Conservation (phyloP, 2,888 invertebrate genomes). For the Drosophila mimetica region DNA sequence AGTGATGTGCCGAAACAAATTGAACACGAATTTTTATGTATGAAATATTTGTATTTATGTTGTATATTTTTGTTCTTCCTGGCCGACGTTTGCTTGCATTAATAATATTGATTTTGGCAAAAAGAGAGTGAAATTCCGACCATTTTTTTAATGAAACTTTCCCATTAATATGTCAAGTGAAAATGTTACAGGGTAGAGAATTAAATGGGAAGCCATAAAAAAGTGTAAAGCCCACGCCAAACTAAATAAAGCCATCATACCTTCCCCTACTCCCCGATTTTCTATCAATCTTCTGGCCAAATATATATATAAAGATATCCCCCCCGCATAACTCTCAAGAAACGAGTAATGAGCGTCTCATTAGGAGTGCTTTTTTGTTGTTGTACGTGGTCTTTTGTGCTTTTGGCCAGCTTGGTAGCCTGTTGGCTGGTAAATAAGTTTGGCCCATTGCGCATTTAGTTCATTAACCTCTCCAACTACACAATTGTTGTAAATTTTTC, state of each 20-base stretch:
- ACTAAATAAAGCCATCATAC: constrained; percentile 59
- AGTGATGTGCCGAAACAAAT: constrained; percentile 66
- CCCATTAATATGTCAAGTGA: constrained; percentile 24
- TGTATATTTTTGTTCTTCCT: constrained; percentile 10
- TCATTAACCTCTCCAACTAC: constrained; percentile 78
- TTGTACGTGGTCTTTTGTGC: constrained; percentile 20
- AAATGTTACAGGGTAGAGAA: constrained; percentile 8
- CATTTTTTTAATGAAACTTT: constrained; percentile 3
- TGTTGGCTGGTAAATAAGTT: constrained; percentile 59
- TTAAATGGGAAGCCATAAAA: constrained; percentile 16
- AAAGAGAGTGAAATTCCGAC: constrained; percentile 26
- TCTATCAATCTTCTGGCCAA: constrained; percentile 28
- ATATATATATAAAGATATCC: background rate
- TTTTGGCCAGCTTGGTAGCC: constrained; percentile 10
- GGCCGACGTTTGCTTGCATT: constrained; percentile 10
- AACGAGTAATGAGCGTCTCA: constrained; percentile 73
- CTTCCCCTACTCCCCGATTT: constrained; percentile 4
- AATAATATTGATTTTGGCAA: constrained; percentile 39
- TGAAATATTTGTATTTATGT: constrained; percentile 50
- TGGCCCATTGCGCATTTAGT: constrained; percentile 79
- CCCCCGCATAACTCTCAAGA: constrained; percentile 49
- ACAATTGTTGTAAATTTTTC: constrained; percentile 74
- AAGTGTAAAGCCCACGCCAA: constrained; percentile 35
- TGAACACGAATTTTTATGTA: constrained; percentile 53
- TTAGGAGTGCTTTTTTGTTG: constrained; percentile 53